Evolutionary conservation across 2,888 invertebrate species (phyloP).

Genomic region (Lepidochrysops patricia): DNA sequence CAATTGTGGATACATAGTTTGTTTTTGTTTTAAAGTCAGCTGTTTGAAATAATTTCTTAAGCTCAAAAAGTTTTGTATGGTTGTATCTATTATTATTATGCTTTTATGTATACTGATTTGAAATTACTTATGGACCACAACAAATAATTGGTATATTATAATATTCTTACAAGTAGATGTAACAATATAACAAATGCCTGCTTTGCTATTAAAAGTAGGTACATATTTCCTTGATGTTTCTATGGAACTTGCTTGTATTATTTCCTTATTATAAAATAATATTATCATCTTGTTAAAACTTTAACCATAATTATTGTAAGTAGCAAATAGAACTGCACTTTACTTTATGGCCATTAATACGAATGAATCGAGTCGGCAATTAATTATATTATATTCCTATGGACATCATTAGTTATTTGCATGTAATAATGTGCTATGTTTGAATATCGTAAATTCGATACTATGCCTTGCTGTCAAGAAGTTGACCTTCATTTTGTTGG

Average conservation of each 20-base stretch:
- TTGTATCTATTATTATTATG: too few relatives aligned
- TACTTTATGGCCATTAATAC: conserved; percentile 8
- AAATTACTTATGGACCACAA: too few relatives aligned
- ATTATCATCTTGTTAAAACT: neutral
- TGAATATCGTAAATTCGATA: conserved; percentile 61
- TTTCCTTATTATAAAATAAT: neutral
- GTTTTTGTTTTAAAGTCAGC: too few relatives aligned
- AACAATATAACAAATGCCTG: too few relatives aligned
- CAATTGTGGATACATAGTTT: too few relatives aligned
- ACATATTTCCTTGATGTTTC: too few relatives aligned
- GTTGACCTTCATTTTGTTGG: conserved; percentile 96
- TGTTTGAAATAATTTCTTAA: too few relatives aligned
- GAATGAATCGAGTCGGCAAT: neutral
- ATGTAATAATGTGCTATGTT: conserved; percentile 71
- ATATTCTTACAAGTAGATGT: too few relatives aligned
- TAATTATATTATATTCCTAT: conserved; percentile 35
- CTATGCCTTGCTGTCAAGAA: conserved; percentile 87
- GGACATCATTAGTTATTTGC: conserved; percentile 47
- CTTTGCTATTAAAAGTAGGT: too few relatives aligned
- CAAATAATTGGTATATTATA: too few relatives aligned
- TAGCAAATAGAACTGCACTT: conserved; percentile 3
- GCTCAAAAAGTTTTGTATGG: too few relatives aligned
- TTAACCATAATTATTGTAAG: neutral
- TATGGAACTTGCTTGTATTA: neutral
- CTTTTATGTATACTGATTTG: too few relatives aligned